These are phyloP conservation scores for Theonella swinhoei DNA, from an alignment of 37 sponge, comb jelly and placozoan species.

Conservation along the genomic window DNA sequence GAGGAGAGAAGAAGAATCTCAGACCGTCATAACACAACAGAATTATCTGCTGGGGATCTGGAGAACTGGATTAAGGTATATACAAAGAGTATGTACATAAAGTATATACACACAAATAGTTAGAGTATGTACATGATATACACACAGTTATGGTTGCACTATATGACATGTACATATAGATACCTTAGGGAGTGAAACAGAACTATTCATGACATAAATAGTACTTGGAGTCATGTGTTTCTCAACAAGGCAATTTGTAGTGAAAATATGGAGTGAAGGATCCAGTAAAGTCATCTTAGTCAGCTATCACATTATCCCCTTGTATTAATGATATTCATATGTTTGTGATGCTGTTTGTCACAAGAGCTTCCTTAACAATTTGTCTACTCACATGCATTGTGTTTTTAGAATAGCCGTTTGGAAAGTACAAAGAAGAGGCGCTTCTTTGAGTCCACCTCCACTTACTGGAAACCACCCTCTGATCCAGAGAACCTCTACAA, in stretches of 20 bases:
- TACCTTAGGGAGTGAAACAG: too few relatives aligned
- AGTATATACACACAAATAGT: neutral
- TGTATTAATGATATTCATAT: too few relatives aligned
- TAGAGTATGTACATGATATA: neutral
- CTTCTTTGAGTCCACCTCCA: neutral
- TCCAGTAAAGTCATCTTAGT: too few relatives aligned
- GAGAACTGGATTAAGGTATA: neutral
- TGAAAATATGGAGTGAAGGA: too few relatives aligned
- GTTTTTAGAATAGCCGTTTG: neutral
- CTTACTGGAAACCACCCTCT: constrained; percentile 45
- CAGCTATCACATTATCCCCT: too few relatives aligned
- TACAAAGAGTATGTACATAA: neutral
- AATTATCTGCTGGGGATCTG: neutral
- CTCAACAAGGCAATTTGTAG: too few relatives aligned
- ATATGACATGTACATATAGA: too few relatives aligned
- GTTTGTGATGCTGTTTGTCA: too few relatives aligned
- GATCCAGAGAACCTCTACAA: constrained; percentile 16
- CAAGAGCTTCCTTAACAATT: too few relatives aligned
- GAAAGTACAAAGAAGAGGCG: neutral
- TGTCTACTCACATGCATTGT: neutral
- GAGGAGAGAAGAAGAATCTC: neutral
- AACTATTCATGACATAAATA: too few relatives aligned
- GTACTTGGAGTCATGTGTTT: too few relatives aligned
- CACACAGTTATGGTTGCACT: neutral
- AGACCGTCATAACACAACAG: neutral